These are phyloP conservation scores for Drosophila lacicola DNA, from an alignment of 2,888 invertebrate species.

Conservation along the genomic window DNA sequence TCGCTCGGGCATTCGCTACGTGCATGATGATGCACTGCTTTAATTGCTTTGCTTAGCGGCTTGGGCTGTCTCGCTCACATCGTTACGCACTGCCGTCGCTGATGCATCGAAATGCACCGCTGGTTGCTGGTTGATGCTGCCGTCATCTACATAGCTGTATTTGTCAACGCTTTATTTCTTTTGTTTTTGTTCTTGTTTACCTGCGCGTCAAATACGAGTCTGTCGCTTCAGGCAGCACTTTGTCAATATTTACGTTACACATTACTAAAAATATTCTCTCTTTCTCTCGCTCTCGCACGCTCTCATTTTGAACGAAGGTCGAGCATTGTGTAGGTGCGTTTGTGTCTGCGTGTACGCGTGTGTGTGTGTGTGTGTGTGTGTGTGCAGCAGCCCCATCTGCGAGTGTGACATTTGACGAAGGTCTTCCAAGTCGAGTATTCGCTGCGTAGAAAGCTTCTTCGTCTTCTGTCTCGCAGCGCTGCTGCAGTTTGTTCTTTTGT, in stretches of 20 bases:
- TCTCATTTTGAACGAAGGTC: conserved; percentile 57
- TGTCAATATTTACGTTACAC: conserved; percentile 68
- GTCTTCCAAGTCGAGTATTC: conserved; percentile 29
- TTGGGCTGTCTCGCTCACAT: conserved; percentile 6
- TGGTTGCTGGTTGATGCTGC: conserved; percentile 8
- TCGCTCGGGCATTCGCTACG: neutral
- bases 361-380: neutral
- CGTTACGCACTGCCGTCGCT: conserved; percentile 21
- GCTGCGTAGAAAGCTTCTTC: conserved; percentile 30
- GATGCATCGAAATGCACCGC: conserved; percentile 20
- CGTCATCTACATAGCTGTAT: conserved; percentile 38
- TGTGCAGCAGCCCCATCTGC: conserved; percentile 21
- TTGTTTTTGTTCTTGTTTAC: conserved; percentile 47
- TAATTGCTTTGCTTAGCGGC: conserved; percentile 10
- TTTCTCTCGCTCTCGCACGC: conserved; percentile 5
- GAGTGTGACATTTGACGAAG: conserved; percentile 50
- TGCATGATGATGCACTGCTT: conserved; percentile 4
- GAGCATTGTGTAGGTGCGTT: conserved; percentile 8
- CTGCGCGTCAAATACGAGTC: conserved; percentile 35
- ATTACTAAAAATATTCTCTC: conserved; percentile 30
- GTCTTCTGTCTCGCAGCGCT: neutral
- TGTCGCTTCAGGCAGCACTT: conserved; percentile 24
- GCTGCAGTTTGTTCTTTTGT: neutral
- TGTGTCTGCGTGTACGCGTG: neutral
- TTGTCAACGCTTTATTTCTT: conserved; percentile 27